phyloP scores from a whole-genome alignment of 2,113 vertebrate species.

The Carassius carassius region DNA sequence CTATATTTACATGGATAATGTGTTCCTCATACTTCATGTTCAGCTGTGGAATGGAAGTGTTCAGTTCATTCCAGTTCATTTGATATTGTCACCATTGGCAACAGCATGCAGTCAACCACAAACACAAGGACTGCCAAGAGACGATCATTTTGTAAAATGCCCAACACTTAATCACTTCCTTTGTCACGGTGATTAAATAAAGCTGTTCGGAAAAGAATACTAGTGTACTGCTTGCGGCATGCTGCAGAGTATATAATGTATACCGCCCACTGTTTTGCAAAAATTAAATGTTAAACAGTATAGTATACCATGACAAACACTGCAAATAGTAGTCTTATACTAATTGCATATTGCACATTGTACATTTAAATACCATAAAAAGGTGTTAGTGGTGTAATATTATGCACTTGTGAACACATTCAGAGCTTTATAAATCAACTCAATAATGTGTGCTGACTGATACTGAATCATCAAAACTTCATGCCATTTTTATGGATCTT shows the following conservation, averaged over 20 bases:
- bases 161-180: conserved; percentile 39
- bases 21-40: conserved; percentile 6
- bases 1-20: conserved; percentile 5
- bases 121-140: conserved; percentile 29
- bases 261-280: neutral
- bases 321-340: neutral
- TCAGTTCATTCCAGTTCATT: conserved; percentile 31
- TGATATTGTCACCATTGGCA: conserved; percentile 34
- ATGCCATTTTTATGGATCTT: neutral
- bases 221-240: neutral
- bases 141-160: conserved; percentile 44
- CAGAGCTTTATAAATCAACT: no score
- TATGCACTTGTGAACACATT: no score
- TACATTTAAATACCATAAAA: no score
- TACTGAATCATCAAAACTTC: neutral
- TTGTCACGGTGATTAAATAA: conserved; percentile 40
- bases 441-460: no score
- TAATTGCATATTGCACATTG: neutral
- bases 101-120: conserved; percentile 23
- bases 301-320: neutral
- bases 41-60: conserved; percentile 21
- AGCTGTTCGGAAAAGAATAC: neutral
- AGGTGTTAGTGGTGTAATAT: no score
- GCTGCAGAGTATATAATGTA: neutral
- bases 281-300: neutral